These are phyloP conservation scores for Anthoscopus minutus DNA, from an alignment of 2,113 vertebrate species.

Conservation along the genomic window DNA sequence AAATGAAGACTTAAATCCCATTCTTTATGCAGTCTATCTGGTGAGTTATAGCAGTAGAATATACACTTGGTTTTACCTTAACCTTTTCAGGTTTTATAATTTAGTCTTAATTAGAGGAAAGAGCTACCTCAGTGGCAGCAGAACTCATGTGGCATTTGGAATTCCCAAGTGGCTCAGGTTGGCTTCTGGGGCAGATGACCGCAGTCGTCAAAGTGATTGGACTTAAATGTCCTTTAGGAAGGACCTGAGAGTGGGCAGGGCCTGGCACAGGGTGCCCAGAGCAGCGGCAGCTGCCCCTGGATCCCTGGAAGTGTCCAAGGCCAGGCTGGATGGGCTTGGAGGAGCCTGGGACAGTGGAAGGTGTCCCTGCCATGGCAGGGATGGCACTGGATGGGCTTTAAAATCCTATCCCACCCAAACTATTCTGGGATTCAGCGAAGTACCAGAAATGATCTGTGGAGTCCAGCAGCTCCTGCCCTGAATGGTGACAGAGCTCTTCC, in stretches of 20 bases:
- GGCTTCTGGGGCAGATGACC: neutral
- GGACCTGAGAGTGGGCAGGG: accelerated
- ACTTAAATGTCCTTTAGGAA: neutral
- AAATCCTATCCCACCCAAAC: neutral
- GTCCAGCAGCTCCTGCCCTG: neutral
- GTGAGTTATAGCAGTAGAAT: neutral
- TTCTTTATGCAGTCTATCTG: neutral
- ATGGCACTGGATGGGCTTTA: accelerated
- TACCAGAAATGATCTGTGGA: neutral
- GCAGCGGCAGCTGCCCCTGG: neutral
- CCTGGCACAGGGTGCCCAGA: neutral
- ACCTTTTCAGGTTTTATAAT: neutral
- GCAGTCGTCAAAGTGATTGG: neutral
- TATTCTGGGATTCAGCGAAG: neutral
- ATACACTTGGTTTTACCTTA: neutral
- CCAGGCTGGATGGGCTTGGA: neutral
- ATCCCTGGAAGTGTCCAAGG: neutral
- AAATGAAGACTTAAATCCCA: neutral
- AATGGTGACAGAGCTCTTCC: neutral
- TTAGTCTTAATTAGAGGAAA: neutral
- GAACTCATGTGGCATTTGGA: neutral
- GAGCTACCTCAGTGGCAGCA: neutral
- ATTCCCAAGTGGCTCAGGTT: accelerated
- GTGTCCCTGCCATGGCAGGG: neutral
- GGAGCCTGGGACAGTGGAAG: neutral